phyloP scores from a whole-genome alignment of 2,113 vertebrate species.

The Urocynchramus pylzowi region DNA sequence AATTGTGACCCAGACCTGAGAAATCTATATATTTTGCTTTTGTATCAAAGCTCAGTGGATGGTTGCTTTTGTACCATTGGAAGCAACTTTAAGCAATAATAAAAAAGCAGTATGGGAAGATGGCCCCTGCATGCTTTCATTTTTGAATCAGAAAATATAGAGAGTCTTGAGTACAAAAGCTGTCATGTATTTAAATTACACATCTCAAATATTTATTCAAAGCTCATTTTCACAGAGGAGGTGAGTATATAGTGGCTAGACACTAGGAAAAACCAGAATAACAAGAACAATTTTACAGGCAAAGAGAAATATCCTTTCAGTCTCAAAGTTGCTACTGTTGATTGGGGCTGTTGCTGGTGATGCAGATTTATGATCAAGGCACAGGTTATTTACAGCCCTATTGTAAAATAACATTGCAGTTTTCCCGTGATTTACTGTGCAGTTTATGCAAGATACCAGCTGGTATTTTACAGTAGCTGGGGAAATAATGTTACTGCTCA shows the following conservation, averaged over 20 bases:
- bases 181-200: neutral
- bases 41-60: slow-evolving; percentile 1
- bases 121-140: neutral
- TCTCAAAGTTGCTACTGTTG: neutral
- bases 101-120: neutral
- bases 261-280: neutral
- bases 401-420: slow-evolving; percentile 36
- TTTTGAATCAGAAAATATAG: slow-evolving; percentile 2
- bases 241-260: neutral
- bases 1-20: neutral
- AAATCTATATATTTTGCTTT: neutral
- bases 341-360: neutral
- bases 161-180: neutral
- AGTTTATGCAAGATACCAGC: slow-evolving; percentile 62
- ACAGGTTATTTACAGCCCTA: slow-evolving; percentile 61
- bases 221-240: slow-evolving; percentile 10
- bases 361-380: slow-evolving; percentile 45
- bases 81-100: slow-evolving; percentile 6
- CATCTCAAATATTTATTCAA: slow-evolving; percentile 11
- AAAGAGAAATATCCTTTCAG: slow-evolving; percentile 3
- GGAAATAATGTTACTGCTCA: slow-evolving; percentile 25
- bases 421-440: slow-evolving; percentile 57
- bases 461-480: slow-evolving; percentile 42
- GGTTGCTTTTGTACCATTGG: neutral
- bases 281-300: neutral